Evolutionary conservation across 2,797 vertebrate genomes (phyloP), one percentile per base, ranked within the genome.

Genomic region (Okamejei kenojei): DNA sequence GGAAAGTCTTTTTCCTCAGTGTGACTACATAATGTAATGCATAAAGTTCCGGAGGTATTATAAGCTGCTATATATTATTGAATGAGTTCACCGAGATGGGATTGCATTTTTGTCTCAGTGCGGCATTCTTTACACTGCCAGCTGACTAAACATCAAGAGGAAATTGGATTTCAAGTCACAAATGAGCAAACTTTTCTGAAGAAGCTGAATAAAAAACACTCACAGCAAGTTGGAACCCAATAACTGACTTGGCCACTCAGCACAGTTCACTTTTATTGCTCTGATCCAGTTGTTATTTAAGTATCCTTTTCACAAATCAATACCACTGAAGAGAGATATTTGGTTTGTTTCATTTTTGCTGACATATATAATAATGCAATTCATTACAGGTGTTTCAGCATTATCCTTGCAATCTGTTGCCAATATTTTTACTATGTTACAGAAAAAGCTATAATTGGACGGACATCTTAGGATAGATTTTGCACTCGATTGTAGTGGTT

Each of bases 261-360:
- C 68, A 74, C 68, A 91, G 71, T 91, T 38, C 21, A 38, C 13
- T 26, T 79, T 91, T 74, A 91, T 91, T 91, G 23, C 8, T 91
- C 23, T 73, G 35, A 74, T 54, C 35, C 68, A 74, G 90, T 91
- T 35, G 65, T 71, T 91, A 91, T 74, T 74, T 91, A 74, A 32
- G 68, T 29, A 71, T 91, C 90, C 84, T 74, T 90, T 91, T 74
- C 90, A 73, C 71, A 91, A 90, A 91, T 71, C 65, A 91, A 91
- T 91, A 91, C 68, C 68, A 88, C 65, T 88, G 84, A 68, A 88
- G 61, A 58, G 80, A 88, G 63, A 88, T 88, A 88, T 88, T 88
- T 88, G 35, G 29, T 32, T 88, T 68, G 84, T 1, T 68, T 32
- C 63, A 35, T 63, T 88, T 86, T 88, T 88, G 84, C 84, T 88